Base-by-base conservation (phyloP, 2,797 vertebrate species). In the Huso huso region DNA sequence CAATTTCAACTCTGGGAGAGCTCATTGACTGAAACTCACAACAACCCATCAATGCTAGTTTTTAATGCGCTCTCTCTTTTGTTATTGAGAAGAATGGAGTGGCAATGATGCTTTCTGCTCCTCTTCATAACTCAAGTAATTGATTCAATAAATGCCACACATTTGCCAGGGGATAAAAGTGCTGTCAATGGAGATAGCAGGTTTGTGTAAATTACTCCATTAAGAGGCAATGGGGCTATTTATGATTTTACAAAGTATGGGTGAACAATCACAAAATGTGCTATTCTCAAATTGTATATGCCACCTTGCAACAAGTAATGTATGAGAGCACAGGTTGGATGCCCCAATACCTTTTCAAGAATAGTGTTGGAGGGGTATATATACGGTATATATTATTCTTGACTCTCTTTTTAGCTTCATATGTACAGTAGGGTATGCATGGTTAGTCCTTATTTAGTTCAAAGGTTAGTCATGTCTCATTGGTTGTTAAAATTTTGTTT, bases 71-170 rank as follows among this genome's bases (percentile, higher is more conserved):
- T 92, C 94, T 90, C 91, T 89, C 89, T 89, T 95, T 95, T 96
- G 92, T 96, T 94, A 95, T 91, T 89, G 91, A 96, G 92, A 94
- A 95, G 91, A 98, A 95, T 93, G 89, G 90, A 87, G 83, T 78
- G 76, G 81, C 83, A 82, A 86, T 74, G 77, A 81, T 82, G 87
- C 87, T 84, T 81, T 77, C 74, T 77, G 80, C 83, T 88, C 85
- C 88, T 90, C 91, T 89, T 92, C 92, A 93, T 94, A 94, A 93
- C 90, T 96, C 93, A 94, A 73, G 76, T 86, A 89, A 97, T 96
- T 91, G 94, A 96, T 95, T 93, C 80, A 72, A 88, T 94, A 96
- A 96, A 95, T 90, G 93, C 88, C 74, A 84, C 88, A 85, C 90
- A 91, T 94, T 95, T 93, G 88, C 91, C 83, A 89, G 76, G 77